Base-by-base conservation (phyloP, 2,888 invertebrate genomes). In the Agrochola lychnidis region DNA sequence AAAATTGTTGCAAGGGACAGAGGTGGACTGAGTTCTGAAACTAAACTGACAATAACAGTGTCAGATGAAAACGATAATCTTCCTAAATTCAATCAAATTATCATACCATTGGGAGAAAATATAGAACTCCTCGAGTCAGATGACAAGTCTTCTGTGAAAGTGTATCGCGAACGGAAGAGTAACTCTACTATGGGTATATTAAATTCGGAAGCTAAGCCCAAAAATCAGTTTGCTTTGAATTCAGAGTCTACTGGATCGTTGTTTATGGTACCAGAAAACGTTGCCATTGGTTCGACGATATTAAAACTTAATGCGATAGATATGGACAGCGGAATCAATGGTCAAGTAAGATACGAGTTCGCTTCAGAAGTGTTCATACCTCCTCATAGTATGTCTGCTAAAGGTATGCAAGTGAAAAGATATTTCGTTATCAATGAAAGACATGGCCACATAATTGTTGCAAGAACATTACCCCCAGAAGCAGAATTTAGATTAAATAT, bases 31-130 rank as follows among this genome's bases (percentile, higher is more conserved):
- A 97, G 97, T 68, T 98, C 98, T 1, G 98, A 98, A 92, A 98
- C 98, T 0, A 97, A 97, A 88, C 92, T 99, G 14, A 97, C 97
- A 1, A 97, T 99, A 64, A 96, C 95, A 0, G 94, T 99, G 42
- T 97, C 97, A 7, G 99, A 99, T 91, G 98, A 98, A 90, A 99
- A 99, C 90, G 99, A 99, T 91, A 98, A 98, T 92, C 91, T 97
- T 22, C 98, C 98, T 0, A 96, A 96, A 70, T 98, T 98, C 87
- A 97, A 97, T 74, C 97, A 98, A 90, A 97, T 98, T 87, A 96
- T 97, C 0, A 97, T 98, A 57, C 97, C 98, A 7, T 97, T 98
- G 70, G 97, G 98, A 74, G 97, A 98, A 85, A 97, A 97, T 14
- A 95, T 98, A 40, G 97, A 97, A 78, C 97, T 98, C 51, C 90